Conservation (phyloP, 2,113 vertebrate species). For the Anoplopoma fimbria region DNA sequence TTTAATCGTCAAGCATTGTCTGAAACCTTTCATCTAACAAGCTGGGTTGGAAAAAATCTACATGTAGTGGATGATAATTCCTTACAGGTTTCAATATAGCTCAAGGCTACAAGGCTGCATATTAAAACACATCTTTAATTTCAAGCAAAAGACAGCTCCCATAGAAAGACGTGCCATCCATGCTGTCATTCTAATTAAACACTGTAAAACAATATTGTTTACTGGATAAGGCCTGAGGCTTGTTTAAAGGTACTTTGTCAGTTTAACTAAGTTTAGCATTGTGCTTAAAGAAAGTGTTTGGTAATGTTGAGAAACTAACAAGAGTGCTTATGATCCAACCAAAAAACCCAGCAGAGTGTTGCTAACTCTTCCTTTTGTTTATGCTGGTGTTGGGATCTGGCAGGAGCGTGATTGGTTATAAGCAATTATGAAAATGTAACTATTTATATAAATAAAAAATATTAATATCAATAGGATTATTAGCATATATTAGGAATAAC, state of each 20-base stretch:
- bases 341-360: too few species aligned
- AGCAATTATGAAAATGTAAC: too few species aligned
- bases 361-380: not conserved
- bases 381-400: not conserved
- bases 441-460: too few species aligned
- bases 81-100: not conserved
- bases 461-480: not conserved
- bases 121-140: not conserved
- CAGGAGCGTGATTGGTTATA: not conserved
- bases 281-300: not conserved
- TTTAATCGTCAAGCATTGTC: conserved; percentile 9
- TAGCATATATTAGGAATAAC: too few species aligned
- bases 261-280: not conserved
- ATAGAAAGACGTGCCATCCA: not conserved
- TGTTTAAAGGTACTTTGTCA: not conserved
- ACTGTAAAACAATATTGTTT: not conserved
- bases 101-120: not conserved
- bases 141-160: not conserved
- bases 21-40: not conserved
- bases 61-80: not conserved
- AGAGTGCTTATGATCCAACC: not conserved
- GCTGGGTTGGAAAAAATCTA: not conserved
- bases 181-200: not conserved
- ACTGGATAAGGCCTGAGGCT: not conserved
- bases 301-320: not conserved